phyloP scores from a whole-genome alignment of 2,797 vertebrate genomes.

The Falco naumanni region DNA sequence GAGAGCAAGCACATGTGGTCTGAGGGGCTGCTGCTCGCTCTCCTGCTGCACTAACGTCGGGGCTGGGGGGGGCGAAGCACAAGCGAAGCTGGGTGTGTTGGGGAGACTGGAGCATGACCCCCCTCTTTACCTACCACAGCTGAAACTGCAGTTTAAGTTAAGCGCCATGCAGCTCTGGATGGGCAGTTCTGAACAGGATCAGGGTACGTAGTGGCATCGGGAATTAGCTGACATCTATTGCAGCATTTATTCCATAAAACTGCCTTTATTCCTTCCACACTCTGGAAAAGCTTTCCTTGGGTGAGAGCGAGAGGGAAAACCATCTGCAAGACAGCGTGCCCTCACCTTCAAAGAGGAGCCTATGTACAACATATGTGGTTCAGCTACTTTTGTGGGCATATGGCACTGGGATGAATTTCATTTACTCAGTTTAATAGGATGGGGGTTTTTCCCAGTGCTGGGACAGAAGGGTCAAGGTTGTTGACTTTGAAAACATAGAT shows the following conservation, averaged over 20 bases:
- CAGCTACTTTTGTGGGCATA: neutral
- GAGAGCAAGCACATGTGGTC: fast-evolving
- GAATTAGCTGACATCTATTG: neutral
- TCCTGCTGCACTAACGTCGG: fast-evolving
- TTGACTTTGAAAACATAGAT: neutral
- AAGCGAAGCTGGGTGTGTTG: neutral
- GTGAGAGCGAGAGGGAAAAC: neutral
- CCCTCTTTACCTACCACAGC: neutral
- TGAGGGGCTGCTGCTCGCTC: neutral
- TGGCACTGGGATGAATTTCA: neutral
- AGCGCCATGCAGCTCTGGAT: neutral
- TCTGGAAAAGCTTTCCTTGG: neutral
- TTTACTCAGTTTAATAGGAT: neutral
- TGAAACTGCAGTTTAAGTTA: neutral
- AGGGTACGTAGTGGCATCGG: neutral
- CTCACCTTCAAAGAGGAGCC: neutral
- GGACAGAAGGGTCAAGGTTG: neutral
- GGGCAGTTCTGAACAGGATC: neutral
- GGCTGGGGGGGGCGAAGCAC: neutral
- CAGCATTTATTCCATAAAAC: neutral
- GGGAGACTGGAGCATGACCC: neutral
- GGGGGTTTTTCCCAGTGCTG: neutral
- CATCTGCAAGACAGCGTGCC: neutral
- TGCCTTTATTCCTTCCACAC: neutral
- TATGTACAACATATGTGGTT: fast-evolving